Conservation (phyloP, 1,140 invertebrate species). For the Diachasmimorpha longicaudata region DNA sequence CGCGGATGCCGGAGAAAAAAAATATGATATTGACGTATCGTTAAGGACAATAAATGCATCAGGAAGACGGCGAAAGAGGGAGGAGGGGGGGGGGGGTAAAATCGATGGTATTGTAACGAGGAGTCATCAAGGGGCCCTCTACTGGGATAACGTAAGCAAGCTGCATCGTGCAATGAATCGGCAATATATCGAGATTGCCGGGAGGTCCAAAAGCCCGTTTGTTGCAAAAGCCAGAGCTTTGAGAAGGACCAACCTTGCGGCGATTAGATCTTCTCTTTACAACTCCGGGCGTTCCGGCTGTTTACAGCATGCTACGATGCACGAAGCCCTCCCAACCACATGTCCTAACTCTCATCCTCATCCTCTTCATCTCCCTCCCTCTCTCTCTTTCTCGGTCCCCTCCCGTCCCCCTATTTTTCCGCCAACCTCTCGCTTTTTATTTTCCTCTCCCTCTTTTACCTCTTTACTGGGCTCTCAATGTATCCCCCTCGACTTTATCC, state of each 20-base stretch:
- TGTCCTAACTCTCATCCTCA: not conserved
- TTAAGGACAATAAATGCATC: not conserved
- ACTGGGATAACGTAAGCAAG: not conserved
- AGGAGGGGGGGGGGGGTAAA: not conserved
- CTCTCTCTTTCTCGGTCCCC: too few relatives aligned
- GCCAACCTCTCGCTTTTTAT: constrained; percentile 15
- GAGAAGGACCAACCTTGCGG: constrained; percentile 5
- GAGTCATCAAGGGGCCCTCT: not conserved
- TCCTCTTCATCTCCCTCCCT: not conserved
- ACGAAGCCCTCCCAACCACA: not conserved
- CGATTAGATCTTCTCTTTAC: constrained; percentile 5
- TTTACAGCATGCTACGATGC: not conserved
- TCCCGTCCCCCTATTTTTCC: not conserved
- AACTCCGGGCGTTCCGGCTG: constrained; percentile 1
- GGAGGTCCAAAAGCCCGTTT: not conserved
- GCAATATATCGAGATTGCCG: constrained; percentile 7
- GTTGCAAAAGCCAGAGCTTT: constrained; percentile 4
- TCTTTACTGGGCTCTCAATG: constrained; percentile 5
- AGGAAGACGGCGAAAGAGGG: too few relatives aligned
- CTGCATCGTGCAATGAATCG: not conserved
- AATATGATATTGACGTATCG: not conserved
- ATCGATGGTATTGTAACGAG: not conserved
- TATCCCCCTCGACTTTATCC: not conserved
- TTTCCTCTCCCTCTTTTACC: constrained; percentile 24
- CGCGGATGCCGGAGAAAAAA: not conserved